Evolutionary conservation across 2,888 invertebrate species (phyloP).

Genomic region (Spicauda simplicius): DNA sequence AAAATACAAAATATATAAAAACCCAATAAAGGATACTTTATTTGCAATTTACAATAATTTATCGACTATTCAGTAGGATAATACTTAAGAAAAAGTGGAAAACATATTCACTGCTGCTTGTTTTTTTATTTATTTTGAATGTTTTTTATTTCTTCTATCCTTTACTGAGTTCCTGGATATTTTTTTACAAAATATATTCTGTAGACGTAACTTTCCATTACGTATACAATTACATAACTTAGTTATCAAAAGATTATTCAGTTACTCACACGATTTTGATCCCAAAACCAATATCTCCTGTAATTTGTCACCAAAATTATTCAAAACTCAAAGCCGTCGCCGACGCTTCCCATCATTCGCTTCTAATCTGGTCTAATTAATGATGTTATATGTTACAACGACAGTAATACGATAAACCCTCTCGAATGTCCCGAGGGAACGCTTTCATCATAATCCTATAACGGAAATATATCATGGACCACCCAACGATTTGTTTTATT

Average conservation of each 20-base stretch:
- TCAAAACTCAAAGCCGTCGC: background rate
- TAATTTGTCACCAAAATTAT: constrained; percentile 1
- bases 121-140: no score
- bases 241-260: background rate
- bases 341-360: constrained; percentile 7
- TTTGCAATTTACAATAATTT: no score
- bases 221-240: no score
- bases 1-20: no score
- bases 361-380: constrained; percentile 30
- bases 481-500: constrained; percentile 1
- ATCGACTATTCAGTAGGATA: no score
- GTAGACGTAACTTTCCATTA: no score
- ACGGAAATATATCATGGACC: constrained; percentile 8
- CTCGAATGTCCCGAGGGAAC: background rate
- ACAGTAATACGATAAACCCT: constrained; percentile 15
- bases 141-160: no score
- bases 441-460: constrained; percentile 14
- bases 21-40: no score
- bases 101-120: no score
- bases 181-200: no score
- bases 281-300: background rate
- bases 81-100: no score
- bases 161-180: no score
- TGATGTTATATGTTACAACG: constrained; percentile 24
- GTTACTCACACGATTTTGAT: background rate